Conservation (phyloP, 2,888 invertebrate species). For the Augochlorella aurata region DNA sequence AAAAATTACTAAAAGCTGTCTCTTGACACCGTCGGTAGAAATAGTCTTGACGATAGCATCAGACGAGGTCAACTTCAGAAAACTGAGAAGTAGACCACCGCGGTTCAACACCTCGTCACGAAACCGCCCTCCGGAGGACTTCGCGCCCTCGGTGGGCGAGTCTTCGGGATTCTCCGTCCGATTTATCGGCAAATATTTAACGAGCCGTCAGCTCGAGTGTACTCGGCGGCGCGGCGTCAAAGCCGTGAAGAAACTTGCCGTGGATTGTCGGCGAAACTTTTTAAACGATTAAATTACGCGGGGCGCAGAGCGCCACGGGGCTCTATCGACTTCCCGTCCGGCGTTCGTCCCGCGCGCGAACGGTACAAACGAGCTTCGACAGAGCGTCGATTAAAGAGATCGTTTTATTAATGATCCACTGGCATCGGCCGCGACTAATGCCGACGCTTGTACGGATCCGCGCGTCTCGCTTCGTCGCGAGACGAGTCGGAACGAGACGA, state of each 20-base stretch:
- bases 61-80: no score
- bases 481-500: background rate
- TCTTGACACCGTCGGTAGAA: no score
- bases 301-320: slow-evolving; percentile 31
- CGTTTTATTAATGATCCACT: slow-evolving; percentile 52
- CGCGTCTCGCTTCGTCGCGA: background rate
- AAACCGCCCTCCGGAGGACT: background rate
- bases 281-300: slow-evolving; percentile 65
- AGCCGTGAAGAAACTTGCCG: slow-evolving; percentile 27
- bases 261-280: slow-evolving; percentile 55
- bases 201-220: slow-evolving; percentile 14
- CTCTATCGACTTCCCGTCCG: slow-evolving; percentile 53
- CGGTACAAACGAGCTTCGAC: slow-evolving; percentile 43
- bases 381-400: slow-evolving; percentile 49
- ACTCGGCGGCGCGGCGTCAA: slow-evolving; percentile 19
- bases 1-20: no score
- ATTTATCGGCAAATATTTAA: slow-evolving; percentile 52
- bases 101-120: background rate
- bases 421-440: slow-evolving; percentile 24
- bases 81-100: no score
- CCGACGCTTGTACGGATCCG: background rate
- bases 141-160: background rate
- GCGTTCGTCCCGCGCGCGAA: background rate
- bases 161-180: slow-evolving; percentile 13
- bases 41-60: no score